Evolutionary conservation across 2,797 vertebrate species (phyloP).

Genomic region (Alauda arvensis): DNA sequence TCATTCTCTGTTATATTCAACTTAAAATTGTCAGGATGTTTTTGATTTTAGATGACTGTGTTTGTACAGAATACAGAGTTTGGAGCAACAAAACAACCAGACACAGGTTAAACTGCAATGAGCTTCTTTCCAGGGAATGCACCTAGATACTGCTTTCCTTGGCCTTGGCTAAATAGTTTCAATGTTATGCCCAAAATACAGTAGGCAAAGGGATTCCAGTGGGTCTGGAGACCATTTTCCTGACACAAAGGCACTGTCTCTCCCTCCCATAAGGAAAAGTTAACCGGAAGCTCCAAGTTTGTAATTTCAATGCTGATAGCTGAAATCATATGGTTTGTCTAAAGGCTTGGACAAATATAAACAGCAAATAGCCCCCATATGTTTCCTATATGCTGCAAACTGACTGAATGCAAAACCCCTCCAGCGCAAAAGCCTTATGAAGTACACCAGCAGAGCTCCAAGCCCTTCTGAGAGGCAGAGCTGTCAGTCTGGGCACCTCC

Average conservation of each 20-base stretch:
- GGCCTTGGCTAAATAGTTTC: background rate
- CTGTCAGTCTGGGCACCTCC: background rate
- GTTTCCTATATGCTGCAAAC: background rate
- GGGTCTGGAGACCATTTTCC: background rate
- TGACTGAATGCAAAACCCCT: background rate
- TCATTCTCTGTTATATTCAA: background rate
- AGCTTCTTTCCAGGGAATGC: background rate
- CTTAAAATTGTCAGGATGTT: background rate
- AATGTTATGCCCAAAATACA: background rate
- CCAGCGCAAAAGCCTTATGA: background rate
- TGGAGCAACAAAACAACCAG: background rate
- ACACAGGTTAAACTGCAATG: background rate
- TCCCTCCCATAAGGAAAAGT: background rate
- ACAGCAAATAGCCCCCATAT: background rate
- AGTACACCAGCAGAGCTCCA: background rate
- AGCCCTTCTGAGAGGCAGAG: background rate
- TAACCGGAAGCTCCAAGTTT: background rate
- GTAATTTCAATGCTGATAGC: background rate
- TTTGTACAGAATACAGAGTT: background rate
- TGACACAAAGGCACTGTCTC: background rate
- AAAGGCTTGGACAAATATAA: background rate
- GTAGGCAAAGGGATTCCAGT: background rate
- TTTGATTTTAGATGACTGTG: background rate
- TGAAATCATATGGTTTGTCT: background rate
- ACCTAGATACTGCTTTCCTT: background rate